Conservation (phyloP, 2,113 vertebrate species). For the Myxocyprinus asiaticus region DNA sequence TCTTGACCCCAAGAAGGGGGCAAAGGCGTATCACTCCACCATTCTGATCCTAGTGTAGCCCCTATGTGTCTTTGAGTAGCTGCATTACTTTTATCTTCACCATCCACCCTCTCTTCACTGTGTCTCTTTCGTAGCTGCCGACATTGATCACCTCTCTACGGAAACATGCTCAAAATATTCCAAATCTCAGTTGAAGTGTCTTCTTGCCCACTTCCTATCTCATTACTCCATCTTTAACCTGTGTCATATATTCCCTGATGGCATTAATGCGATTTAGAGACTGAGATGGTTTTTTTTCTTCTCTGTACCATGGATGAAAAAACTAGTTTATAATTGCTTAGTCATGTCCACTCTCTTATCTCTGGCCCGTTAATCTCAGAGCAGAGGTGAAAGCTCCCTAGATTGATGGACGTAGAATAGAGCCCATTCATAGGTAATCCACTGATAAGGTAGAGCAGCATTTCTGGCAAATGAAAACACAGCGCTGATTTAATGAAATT, state of each 20-base stretch:
- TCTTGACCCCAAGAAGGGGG: constrained; percentile 23
- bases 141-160: constrained; percentile 24
- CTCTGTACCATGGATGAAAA: constrained; percentile 20
- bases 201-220: constrained; percentile 6
- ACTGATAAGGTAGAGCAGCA: constrained; percentile 51
- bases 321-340: constrained; percentile 49
- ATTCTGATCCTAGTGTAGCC: constrained; percentile 17
- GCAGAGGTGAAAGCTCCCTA: constrained; percentile 42
- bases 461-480: constrained; percentile 54
- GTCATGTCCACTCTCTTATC: constrained; percentile 45
- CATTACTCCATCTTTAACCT: constrained; percentile 11
- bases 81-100: constrained; percentile 12
- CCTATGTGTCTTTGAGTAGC: background rate
- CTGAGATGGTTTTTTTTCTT: constrained; percentile 37
- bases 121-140: background rate
- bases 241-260: constrained; percentile 38
- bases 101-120: background rate
- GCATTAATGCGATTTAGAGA: constrained; percentile 49
- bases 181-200: constrained; percentile 30
- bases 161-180: background rate
- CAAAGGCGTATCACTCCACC: constrained; percentile 26
- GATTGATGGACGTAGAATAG: constrained; percentile 49
- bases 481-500: constrained; percentile 55
- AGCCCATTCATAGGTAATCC: constrained; percentile 41
- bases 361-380: constrained; percentile 10